Evolutionary conservation across 2,113 vertebrate species (phyloP).

Genomic region (Formicarius rufipectus): DNA sequence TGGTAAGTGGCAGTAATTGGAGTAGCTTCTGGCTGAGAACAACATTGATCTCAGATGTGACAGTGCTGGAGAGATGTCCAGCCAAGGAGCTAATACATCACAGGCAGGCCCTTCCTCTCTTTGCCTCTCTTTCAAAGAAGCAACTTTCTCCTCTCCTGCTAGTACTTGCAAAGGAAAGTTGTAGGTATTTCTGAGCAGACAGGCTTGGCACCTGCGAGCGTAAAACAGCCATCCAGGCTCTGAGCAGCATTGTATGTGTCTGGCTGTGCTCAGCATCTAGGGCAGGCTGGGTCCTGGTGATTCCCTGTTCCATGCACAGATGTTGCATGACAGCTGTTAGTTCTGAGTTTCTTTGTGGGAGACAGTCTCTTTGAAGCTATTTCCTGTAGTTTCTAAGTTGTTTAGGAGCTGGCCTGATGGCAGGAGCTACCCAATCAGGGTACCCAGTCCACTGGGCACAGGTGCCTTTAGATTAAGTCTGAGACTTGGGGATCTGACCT

Average conservation of each 20-base stretch:
- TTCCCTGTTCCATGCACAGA: background rate
- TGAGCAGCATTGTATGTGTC: fast-evolving
- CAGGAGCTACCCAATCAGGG: background rate
- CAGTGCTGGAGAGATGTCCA: background rate
- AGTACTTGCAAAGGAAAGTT: background rate
- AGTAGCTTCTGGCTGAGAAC: background rate
- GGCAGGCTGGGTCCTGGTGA: background rate
- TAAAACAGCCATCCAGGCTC: background rate
- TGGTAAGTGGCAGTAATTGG: background rate
- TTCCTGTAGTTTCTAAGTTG: background rate
- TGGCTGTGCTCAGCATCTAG: background rate
- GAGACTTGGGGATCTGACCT: background rate
- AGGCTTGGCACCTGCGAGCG: background rate
- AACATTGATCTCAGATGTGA: background rate
- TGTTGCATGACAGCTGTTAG: background rate
- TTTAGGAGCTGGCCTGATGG: background rate
- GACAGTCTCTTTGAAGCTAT: background rate
- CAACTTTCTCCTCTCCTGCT: background rate
- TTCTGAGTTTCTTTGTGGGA: background rate
- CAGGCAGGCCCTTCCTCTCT: background rate
- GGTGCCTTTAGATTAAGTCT: background rate
- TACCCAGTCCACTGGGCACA: too few relatives aligned
- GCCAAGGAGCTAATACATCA: background rate
- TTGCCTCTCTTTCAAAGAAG: background rate
- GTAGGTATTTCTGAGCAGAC: background rate